Evolutionary conservation across 2,888 invertebrate genomes (phyloP), one percentile per base, ranked within the genome.

Genomic region (Spilarctia lutea): DNA sequence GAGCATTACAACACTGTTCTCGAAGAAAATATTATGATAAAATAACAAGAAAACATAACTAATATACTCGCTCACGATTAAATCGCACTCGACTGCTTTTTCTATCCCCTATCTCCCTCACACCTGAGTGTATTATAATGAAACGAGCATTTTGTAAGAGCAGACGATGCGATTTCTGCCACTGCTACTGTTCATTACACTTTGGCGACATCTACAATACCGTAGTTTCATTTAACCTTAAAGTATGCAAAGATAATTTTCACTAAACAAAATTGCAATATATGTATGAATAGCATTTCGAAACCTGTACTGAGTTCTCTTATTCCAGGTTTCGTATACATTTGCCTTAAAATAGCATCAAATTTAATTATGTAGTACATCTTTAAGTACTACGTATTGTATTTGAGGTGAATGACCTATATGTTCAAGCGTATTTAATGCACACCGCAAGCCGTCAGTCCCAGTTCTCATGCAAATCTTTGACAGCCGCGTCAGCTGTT

Each of bases 131-230:
- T 85, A 85, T 83, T 84, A 87, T 87, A 86, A 89, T 85, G 80
- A 84, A 86, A 85, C 80, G 75, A 85, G 83, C 83, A 85, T 84
- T 86, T 87, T 83, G 79, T 82, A 79, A 86, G 82, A 81, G 81
- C 78, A 83, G 78, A 83, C 84, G 81, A 77, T 78, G 83, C 85
- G 79, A 76, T 81, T 79, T 76, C 75, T 75, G 75, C 82, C 74
- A 71, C 77, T 75, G 75, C 82, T 73, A 68, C 78, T 79, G 76
- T 83, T 81, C 80, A 83, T 79, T 82, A 82, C 85, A 83, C 79
- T 83, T 82, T 82, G 77, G 71, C 70, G 81, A 83, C 76, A 85
- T 68, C 76, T 78, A 73, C 65, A 75, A 69, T 65, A 70, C 67
- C 74, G 60, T 68, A 74, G 66, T 81, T 67, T 78, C 73, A 66